These are phyloP conservation scores for Bradypodion pumilum DNA, from an alignment of 2,797 vertebrate species.

Conservation along the genomic window DNA sequence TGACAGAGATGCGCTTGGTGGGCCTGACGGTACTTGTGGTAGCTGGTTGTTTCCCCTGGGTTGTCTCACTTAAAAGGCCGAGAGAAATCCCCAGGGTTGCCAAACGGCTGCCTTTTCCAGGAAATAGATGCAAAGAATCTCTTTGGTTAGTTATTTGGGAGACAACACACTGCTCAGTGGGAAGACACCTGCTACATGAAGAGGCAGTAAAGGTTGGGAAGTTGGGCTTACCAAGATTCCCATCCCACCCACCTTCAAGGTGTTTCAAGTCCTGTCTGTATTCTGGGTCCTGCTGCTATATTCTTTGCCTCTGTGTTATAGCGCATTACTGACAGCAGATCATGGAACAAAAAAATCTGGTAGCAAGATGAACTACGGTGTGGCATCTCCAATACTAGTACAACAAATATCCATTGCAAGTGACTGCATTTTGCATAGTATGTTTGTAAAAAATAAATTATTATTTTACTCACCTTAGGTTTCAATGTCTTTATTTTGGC, in stretches of 20 bases:
- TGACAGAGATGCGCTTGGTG: no score
- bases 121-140: no score
- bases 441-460: slow-evolving; percentile 14
- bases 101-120: no score
- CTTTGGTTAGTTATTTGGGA: no score
- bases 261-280: background rate
- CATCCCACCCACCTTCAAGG: background rate
- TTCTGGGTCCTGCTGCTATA: no score
- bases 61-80: no score
- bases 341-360: background rate
- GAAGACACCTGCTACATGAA: background rate
- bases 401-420: background rate
- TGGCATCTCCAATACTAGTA: no score
- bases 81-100: no score
- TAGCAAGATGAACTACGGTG: background rate
- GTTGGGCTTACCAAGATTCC: background rate
- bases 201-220: background rate
- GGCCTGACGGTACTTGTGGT: no score
- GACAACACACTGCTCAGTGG: no score
- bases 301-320: background rate
- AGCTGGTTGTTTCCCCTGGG: no score
- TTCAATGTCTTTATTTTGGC: background rate
- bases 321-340: background rate
- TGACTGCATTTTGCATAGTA: background rate
- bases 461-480: background rate